Evolutionary conservation across 2,888 invertebrate genomes (phyloP).

Genomic region (Neocrepidodera transversa): DNA sequence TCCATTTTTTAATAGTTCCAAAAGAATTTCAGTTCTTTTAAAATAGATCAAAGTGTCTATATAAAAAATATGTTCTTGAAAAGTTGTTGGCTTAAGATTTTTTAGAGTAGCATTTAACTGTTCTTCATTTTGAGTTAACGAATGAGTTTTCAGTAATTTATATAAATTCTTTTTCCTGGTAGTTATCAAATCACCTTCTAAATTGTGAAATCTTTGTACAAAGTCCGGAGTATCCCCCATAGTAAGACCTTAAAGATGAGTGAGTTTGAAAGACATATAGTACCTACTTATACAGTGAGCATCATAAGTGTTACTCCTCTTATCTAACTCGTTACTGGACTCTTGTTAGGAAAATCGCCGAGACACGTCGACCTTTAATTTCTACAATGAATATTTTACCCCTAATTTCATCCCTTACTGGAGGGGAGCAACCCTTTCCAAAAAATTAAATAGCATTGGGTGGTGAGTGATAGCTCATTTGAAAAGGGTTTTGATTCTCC

Average conservation of each 20-base stretch:
- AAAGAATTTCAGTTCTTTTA: conserved; percentile 36
- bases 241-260: not conserved
- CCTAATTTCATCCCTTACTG: no score
- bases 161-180: conserved; percentile 41
- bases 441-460: no score
- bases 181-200: conserved; percentile 38
- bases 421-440: no score
- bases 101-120: conserved; percentile 23
- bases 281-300: no score
- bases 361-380: no score
- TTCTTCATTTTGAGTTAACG: conserved; percentile 20
- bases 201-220: conserved; percentile 35
- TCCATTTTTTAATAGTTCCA: conserved; percentile 42
- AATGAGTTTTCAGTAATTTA: conserved; percentile 35
- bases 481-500: no score
- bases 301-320: no score
- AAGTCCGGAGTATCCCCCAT: conserved; percentile 37
- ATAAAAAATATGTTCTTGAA: conserved; percentile 44
- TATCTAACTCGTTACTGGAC: no score
- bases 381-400: no score
- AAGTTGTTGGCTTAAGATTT: conserved; percentile 40
- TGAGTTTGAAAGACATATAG: no score
- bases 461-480: no score
- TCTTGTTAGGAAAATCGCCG: no score
- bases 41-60: conserved; percentile 44